Conservation (phyloP, 2,888 invertebrate genomes). For the Tortrix viridana region DNA sequence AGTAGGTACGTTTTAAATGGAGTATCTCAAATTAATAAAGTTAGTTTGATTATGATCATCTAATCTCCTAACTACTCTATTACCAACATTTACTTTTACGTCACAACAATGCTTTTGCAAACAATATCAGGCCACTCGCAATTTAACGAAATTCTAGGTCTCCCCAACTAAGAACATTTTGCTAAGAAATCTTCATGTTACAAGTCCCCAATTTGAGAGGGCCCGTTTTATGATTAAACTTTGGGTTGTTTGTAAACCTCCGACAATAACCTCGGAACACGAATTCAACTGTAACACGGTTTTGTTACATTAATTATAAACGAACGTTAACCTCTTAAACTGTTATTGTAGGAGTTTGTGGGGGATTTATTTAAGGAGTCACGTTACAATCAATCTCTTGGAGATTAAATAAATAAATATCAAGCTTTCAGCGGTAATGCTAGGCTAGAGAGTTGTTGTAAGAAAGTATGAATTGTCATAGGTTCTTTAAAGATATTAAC, state of each 20-base stretch:
- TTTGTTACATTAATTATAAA: constrained; percentile 62
- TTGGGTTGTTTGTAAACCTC: constrained; percentile 58
- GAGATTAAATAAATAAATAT: too few species aligned
- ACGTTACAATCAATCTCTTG: too few species aligned
- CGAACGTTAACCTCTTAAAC: constrained; percentile 47
- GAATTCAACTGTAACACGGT: constrained; percentile 53
- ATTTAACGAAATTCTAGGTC: constrained; percentile 17
- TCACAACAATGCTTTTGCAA: constrained; percentile 6
- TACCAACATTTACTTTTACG: neutral
- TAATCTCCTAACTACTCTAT: neutral
- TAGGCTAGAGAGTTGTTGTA: too few species aligned
- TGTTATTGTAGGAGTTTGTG: constrained; percentile 17
- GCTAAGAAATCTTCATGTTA: constrained; percentile 30
- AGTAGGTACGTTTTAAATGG: too few species aligned
- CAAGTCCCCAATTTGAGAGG: constrained; percentile 44
- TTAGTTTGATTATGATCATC: neutral
- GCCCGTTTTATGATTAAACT: constrained; percentile 64
- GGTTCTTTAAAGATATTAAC: too few species aligned
- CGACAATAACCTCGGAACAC: constrained; percentile 58
- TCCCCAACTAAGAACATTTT: constrained; percentile 13
- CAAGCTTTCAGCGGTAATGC: too few species aligned
- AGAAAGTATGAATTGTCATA: too few species aligned
- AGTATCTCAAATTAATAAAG: too few species aligned
- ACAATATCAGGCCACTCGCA: constrained; percentile 2
- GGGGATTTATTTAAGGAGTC: neutral